Base-by-base conservation (phyloP, 2,888 invertebrate species). In the Plutella xylostella region DNA sequence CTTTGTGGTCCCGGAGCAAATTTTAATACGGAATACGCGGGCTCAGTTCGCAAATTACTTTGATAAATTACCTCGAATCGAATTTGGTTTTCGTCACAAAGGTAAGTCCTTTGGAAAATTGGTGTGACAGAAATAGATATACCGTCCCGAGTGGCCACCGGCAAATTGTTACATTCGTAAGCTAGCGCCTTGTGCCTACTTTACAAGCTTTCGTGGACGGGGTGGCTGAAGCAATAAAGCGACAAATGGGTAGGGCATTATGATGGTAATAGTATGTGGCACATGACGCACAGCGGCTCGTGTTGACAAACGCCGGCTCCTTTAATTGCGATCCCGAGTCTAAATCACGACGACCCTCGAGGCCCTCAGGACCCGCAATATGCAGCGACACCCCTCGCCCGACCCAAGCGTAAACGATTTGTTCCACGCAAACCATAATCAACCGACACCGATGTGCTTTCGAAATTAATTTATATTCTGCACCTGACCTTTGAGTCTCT, bases 1-100 rank as follows among this genome's bases (percentile, higher is more conserved):
- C 80, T 80, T 78, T 75, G 80, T 68, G 82, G 82, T 75, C 63
- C 65, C 64, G 64, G 61, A 65, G 72, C 72, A 78, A 77, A 80
- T 76, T 80, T 80, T 78, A 79, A 79, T 77, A 74, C 72, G 70
- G 65, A 66, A 70, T 68, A 65, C 70, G 71, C 64, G 69, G 68
- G 64, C 65, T 65, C 70, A 65, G 68, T 72, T 72, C 71, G 75
- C 71, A 60, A 67, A 77, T 79, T 75, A 72, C 71, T 75, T 72
- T 74, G 75, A 77, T 79, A 78, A 77, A 77, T 79, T 75, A 73
- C 68, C 58, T 58, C 55, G 64, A 70, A 71, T 74, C 65, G 72
- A 68, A 72, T 76, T 75, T 65, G 63, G 65, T 60, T 61, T 57
- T 56, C 53, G 56, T 58, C 57, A 58, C 61, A 59, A 55, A 58